Percentiles rank a stretch among this genome's conserved stretches.
phyloP scores from a whole-genome alignment of 2,113 vertebrate species.

The Tragelaphus buxtoni region DNA sequence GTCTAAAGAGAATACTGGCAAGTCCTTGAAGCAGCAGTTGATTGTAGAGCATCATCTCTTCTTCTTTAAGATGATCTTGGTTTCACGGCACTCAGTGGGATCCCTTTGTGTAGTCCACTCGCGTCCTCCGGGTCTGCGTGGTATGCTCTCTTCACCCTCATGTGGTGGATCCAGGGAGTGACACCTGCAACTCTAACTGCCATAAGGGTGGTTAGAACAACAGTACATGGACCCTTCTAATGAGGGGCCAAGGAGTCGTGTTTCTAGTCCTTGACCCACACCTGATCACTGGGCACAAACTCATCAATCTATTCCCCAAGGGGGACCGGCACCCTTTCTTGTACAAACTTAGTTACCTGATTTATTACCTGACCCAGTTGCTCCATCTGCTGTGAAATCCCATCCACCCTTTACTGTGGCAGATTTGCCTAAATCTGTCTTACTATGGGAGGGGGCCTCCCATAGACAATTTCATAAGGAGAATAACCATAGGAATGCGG shows the following conservation, averaged over 20 bases:
- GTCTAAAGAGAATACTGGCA: not conserved
- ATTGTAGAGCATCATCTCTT: not conserved
- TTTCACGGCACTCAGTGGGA: not conserved
- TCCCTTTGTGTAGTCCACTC: not conserved
- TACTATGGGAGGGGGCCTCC: not conserved
- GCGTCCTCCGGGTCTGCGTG: fast-evolving
- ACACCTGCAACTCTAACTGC: not conserved
- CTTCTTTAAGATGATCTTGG: not conserved
- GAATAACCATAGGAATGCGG: not conserved
- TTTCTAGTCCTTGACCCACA: not conserved
- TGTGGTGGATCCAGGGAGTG: not conserved
- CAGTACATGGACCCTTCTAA: not conserved
- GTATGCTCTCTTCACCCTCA: not conserved
- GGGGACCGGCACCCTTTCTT: not conserved
- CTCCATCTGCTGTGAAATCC: not conserved
- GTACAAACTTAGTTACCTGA: not conserved
- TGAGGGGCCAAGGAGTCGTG: not conserved
- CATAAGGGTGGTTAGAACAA: not conserved
- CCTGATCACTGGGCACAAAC: not conserved
- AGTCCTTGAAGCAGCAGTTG: not conserved
- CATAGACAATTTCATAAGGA: not conserved
- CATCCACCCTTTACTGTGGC: not conserved
- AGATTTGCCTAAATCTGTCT: not conserved
- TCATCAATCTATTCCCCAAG: not conserved
- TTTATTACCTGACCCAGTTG: not conserved